Conservation (phyloP, 2,113 vertebrate genomes). For the Calidris pugnax region DNA sequence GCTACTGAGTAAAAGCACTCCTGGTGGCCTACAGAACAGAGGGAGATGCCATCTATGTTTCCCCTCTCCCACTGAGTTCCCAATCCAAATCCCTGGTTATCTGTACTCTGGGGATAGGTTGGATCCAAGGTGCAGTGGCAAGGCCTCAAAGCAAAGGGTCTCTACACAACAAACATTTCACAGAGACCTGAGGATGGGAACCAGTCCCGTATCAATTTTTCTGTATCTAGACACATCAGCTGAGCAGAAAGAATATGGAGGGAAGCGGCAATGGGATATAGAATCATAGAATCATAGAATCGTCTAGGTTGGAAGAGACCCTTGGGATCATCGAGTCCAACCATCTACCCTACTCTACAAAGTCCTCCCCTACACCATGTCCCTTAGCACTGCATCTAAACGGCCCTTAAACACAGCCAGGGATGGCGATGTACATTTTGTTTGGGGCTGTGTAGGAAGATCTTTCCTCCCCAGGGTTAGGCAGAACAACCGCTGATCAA, state of each 20-base stretch:
- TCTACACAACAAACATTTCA: not conserved
- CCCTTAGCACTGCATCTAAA: too few species aligned
- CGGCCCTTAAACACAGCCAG: too few species aligned
- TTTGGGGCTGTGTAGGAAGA: not conserved
- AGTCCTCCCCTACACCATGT: too few species aligned
- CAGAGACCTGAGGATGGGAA: not conserved
- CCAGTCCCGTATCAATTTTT: not conserved
- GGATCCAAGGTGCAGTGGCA: not conserved
- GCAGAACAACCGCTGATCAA: not conserved
- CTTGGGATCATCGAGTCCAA: too few species aligned
- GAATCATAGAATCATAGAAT: too few species aligned
- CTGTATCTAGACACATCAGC: not conserved
- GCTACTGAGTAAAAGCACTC: not conserved
- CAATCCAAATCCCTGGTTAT: not conserved
- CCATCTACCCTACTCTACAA: too few species aligned
- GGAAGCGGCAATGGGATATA: not conserved
- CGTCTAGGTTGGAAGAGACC: too few species aligned
- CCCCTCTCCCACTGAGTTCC: not conserved
- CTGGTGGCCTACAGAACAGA: not conserved
- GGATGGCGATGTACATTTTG: not conserved
- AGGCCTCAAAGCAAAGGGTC: not conserved
- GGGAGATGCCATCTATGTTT: not conserved
- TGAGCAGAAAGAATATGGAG: not conserved
- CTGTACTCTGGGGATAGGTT: not conserved
- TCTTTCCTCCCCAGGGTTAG: not conserved